These are phyloP conservation scores for Tamandua tetradactyla DNA, from an alignment of 2,797 vertebrate genomes.

Conservation along the genomic window DNA sequence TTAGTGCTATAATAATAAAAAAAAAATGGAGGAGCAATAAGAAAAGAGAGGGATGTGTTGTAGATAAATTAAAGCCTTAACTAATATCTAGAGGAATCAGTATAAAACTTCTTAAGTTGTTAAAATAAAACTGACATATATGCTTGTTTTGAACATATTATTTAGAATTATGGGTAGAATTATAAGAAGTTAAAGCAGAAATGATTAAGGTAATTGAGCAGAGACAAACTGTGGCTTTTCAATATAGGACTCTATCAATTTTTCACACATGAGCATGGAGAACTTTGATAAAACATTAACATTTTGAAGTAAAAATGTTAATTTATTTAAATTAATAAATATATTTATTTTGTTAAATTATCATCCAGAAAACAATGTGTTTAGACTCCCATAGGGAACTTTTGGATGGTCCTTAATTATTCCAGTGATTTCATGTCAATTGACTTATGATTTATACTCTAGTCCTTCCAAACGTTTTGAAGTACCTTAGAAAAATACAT, in stretches of 20 bases:
- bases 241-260: not conserved
- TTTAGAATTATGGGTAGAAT: not conserved
- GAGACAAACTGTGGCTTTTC: not conserved
- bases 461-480: conserved; percentile 3
- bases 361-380: not conserved
- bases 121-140: not conserved
- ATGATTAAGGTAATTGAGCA: not conserved
- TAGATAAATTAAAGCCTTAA: not conserved
- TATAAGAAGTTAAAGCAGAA: conserved; percentile 3
- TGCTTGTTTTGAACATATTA: not conserved
- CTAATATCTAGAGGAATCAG: not conserved
- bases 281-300: not conserved
- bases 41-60: not conserved
- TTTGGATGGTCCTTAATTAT: not conserved
- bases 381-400: not conserved
- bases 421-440: not conserved
- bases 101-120: not conserved
- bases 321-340: not conserved
- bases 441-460: conserved; percentile 24
- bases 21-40: not conserved
- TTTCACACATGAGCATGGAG: not conserved
- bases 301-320: conserved; percentile 37
- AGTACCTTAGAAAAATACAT: not conserved
- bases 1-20: not conserved
- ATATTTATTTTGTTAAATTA: conserved; percentile 2